Evolutionary conservation across 2,113 vertebrate species (phyloP).

Genomic region (Gymnobelideus leadbeateri): DNA sequence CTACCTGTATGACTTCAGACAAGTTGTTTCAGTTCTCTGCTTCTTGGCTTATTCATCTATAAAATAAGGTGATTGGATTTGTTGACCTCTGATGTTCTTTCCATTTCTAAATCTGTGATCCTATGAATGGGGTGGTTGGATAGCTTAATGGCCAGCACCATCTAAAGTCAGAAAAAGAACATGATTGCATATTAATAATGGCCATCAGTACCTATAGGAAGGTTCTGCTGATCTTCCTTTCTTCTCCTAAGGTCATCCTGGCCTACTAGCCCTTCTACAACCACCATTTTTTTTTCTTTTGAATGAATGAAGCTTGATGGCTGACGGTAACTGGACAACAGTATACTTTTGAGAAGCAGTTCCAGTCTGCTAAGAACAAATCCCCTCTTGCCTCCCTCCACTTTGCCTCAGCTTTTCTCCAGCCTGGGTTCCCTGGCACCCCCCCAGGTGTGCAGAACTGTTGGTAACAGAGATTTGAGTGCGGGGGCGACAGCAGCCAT

Average conservation of each 20-base stretch:
- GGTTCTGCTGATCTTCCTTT: not conserved
- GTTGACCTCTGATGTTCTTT: not conserved
- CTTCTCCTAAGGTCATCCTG: not conserved
- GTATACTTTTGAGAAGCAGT: not conserved
- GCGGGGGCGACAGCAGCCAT: constrained; percentile 64
- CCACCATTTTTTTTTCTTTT: not conserved
- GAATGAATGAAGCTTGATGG: not conserved
- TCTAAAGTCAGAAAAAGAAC: not conserved
- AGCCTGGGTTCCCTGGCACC: not conserved
- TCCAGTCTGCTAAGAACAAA: not conserved
- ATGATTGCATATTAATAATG: not conserved
- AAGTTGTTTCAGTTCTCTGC: not conserved
- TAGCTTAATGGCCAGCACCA: not conserved
- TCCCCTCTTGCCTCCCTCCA: not conserved
- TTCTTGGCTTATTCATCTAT: not conserved
- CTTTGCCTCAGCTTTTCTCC: not conserved
- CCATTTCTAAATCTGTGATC: not conserved
- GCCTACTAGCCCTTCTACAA: not conserved
- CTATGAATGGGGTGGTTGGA: not conserved
- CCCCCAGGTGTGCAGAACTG: not conserved
- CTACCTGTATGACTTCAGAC: not conserved
- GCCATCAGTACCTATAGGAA: not conserved
- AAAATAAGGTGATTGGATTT: not conserved
- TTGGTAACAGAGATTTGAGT: not conserved
- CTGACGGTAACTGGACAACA: not conserved